Conservation (phyloP, 2,888 invertebrate genomes). For the Pandemis heparana region DNA sequence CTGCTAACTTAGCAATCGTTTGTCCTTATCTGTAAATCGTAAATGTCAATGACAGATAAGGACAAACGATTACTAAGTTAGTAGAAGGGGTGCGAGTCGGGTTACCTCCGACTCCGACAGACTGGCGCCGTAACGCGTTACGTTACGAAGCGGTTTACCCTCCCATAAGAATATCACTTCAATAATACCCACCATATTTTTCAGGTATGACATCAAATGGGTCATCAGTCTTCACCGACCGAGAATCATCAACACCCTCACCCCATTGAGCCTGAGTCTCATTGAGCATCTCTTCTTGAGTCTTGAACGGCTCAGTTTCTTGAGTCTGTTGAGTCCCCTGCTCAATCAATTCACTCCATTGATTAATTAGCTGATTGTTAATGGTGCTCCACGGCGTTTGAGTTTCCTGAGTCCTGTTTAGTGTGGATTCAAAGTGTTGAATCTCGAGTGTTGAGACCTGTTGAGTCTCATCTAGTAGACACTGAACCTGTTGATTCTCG, state of each 20-base stretch:
- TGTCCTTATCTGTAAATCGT: no score
- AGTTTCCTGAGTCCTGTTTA: not conserved
- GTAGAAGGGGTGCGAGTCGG: no score
- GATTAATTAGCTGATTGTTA: not conserved
- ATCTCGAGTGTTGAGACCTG: no score
- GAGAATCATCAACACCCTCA: not conserved
- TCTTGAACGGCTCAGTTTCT: not conserved
- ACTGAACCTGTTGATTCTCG: not conserved
- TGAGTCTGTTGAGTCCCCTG: not conserved
- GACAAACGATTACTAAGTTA: no score
- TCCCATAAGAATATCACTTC: no score
- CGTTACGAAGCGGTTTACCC: no score
- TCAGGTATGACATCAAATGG: conserved; percentile 2
- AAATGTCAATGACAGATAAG: no score
- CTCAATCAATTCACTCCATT: not conserved
- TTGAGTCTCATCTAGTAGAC: not conserved
- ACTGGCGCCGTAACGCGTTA: no score
- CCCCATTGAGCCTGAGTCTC: not conserved
- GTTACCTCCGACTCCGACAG: no score
- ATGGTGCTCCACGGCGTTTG: not conserved
- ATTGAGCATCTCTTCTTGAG: not conserved
- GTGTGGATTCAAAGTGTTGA: not conserved
- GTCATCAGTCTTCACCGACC: not conserved
- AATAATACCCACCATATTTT: not conserved
- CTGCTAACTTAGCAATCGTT: no score